Evolutionary conservation across 1,140 invertebrate species (phyloP), one percentile per base, ranked within the genome.

Genomic region (Brachionus rubens): DNA sequence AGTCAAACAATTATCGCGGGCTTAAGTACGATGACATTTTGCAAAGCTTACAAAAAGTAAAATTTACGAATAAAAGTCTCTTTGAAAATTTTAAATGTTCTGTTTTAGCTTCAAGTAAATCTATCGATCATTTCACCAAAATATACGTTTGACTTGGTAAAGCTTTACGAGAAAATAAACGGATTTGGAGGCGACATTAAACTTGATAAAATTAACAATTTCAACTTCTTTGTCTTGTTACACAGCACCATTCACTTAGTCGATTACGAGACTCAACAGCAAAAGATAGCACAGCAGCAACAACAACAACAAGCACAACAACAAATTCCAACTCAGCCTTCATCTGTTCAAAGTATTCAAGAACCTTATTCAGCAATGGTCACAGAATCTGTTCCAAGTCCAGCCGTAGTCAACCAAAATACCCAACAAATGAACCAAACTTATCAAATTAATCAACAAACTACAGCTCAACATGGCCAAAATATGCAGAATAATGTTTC

Each of bases 111-210:
- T 21, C 43, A 72, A 48, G 28, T 72, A 0, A 72, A 72, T 16
- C 26, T 72, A 12, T 72, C 68, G 30, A 72, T 72, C n/a, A 54
- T 72, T 12, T 36, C 68, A 40, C 68, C 68, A 12, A 33, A 50
- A 48, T 50, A 7, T 40, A 50, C 68, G n/a, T 9, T 9, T 3
- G 68, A 72, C 3, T 50, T 24, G 16, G 19, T 72, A 28, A 48
- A 26, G 7, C 24, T 72, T 6, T 72, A 6, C 41, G 47, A 48
- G 6, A 26, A 16, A 72, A n/a, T 54, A 33, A 72, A 72, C 12
- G 46, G 19, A 21, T 16, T 12, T 24, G 10, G 16, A 48, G 16
- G 46, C 16, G 68, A 72, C 26, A 12, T 72, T 16, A 48, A 54
- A 50, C 16, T 72, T 10, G 68, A 72, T 12, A 72, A 50, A 41